These are phyloP conservation scores for Cremastinae sp. DNA, from an alignment of 2,888 invertebrate genomes.

Conservation along the genomic window DNA sequence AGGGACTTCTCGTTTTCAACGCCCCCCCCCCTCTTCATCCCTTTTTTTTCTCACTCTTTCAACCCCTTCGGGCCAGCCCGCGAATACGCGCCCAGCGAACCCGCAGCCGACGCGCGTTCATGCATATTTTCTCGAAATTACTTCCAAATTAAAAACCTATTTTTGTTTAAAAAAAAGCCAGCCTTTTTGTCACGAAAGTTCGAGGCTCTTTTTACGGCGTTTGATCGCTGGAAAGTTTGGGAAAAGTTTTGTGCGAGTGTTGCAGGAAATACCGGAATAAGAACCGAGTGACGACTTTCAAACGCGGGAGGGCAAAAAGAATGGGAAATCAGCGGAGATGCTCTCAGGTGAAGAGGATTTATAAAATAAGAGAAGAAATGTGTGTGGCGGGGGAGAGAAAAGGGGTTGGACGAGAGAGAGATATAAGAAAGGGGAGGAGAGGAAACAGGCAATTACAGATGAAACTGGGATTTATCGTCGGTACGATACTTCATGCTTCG, in stretches of 20 bases:
- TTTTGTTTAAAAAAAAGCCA: not conserved
- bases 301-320: too few relatives aligned
- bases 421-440: not conserved
- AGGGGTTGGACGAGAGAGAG: slow-evolving; percentile 8
- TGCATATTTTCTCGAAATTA: too few relatives aligned
- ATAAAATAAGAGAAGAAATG: slow-evolving; percentile 28
- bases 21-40: slow-evolving; percentile 21
- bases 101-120: too few relatives aligned
- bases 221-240: too few relatives aligned
- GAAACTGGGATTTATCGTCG: slow-evolving; percentile 52
- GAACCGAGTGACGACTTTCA: too few relatives aligned
- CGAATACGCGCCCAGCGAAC: too few relatives aligned
- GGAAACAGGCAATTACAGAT: slow-evolving; percentile 50
- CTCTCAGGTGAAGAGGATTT: too few relatives aligned
- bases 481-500: slow-evolving; percentile 33
- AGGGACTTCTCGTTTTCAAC: slow-evolving; percentile 3
- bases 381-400: not conserved
- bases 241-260: too few relatives aligned
- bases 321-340: too few relatives aligned
- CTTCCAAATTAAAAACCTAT: not conserved
- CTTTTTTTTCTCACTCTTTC: not conserved
- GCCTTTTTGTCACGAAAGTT: not conserved
- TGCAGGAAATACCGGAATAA: too few relatives aligned
- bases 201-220: too few relatives aligned
- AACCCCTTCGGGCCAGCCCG: not conserved